These are phyloP conservation scores for Microctenopoma stevenorrisi DNA, from an alignment of 2,797 vertebrate genomes.

Conservation along the genomic window DNA sequence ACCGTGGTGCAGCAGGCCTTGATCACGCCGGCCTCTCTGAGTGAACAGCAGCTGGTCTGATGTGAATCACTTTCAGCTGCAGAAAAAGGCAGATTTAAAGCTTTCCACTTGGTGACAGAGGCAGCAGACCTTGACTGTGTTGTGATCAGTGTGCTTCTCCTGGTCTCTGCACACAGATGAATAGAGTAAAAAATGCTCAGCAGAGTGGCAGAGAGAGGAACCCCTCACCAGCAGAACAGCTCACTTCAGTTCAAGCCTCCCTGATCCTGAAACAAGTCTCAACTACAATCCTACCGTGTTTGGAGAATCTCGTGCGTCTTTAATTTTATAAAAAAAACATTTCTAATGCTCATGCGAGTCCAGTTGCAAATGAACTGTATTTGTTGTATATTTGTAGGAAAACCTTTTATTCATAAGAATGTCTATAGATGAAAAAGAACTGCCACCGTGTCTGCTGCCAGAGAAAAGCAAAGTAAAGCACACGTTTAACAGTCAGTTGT, in stretches of 20 bases:
- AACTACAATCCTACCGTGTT: not conserved
- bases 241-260: constrained; percentile 43
- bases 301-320: no score
- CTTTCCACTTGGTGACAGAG: constrained; percentile 22
- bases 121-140: constrained; percentile 40
- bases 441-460: no score
- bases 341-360: no score
- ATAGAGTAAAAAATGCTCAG: constrained; percentile 32
- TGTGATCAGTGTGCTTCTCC: constrained; percentile 44
- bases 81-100: constrained; percentile 18
- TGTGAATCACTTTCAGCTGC: constrained; percentile 24
- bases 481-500: no score
- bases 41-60: constrained; percentile 11
- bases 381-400: no score
- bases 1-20: not conserved
- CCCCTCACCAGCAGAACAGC: constrained; percentile 19
- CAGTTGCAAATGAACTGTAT: no score
- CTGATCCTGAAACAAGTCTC: constrained; percentile 1
- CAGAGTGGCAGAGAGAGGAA: constrained; percentile 26
- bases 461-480: no score
- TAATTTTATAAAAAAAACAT: no score
- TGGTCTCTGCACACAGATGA: constrained; percentile 31
- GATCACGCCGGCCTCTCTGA: constrained; percentile 1
- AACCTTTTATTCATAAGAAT: no score
- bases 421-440: no score